Conservation (phyloP, 2,113 vertebrate species). For the Paradisaea rubra region DNA sequence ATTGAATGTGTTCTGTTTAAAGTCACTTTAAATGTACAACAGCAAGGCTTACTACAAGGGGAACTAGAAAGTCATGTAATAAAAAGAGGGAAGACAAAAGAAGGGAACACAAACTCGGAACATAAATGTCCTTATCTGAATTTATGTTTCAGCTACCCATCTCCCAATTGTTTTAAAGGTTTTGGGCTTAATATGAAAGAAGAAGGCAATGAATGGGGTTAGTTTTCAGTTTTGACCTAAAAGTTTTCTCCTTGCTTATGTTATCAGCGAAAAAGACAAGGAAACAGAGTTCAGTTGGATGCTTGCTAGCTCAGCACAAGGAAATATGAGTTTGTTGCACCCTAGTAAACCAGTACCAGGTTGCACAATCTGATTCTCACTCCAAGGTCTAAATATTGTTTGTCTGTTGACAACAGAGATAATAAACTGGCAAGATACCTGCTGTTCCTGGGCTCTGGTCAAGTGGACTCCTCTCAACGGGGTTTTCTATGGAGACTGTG, state of each 20-base stretch:
- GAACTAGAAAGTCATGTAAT: background rate
- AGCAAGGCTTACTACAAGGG: background rate
- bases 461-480: background rate
- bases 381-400: background rate
- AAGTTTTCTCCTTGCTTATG: background rate
- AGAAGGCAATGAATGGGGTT: background rate
- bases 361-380: background rate
- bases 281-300: background rate
- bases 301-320: background rate
- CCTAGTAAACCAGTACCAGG: background rate
- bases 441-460: background rate
- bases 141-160: background rate
- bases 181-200: background rate
- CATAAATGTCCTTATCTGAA: background rate
- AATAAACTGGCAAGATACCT: background rate
- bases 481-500: background rate
- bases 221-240: background rate
- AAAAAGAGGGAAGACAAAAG: background rate
- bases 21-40: background rate
- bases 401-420: background rate
- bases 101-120: background rate
- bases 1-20: constrained; percentile 14
- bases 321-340: background rate
- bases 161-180: background rate
- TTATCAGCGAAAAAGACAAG: background rate